Base-by-base conservation (phyloP, 1,140 invertebrate genomes). In the Drosophila kohkoa region DNA sequence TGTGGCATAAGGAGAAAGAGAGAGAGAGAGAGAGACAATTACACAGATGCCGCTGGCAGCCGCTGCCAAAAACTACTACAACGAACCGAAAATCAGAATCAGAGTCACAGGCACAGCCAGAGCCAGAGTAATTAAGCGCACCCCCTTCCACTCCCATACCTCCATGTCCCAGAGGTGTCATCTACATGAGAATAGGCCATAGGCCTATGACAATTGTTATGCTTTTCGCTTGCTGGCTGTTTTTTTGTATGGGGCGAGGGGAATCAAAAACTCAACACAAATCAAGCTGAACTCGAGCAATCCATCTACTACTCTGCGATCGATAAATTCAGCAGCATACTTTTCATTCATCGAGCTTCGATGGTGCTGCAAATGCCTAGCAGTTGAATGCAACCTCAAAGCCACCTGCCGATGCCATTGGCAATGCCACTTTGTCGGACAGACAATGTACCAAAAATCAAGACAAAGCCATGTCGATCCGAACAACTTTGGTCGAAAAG, bases 51-150 rank as follows among this genome's bases (percentile, higher is more conserved):
- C 60, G 49, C 52, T 28, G 43, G 51, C 43, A 60, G 43, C 1
- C 43, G 58, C 13, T 60, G 58, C 28, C 41, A 48, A 46, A 60
- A 38, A 38, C 35, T 38, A 60, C 10, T 45, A 5, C 16, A 20
- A 25, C 20, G 20, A 25, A 25, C 1, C 15, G 15, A 13, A 13
- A 41, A n/a, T 41, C 35, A 38, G 6, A 55, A 38, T 1, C 30
- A 35, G 2, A 55, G 7, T 25, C 20, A n/a, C 30, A 35, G 8
- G 25, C 38, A 15, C 5, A 45, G 11, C 55, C 15, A 46, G 30
- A 54, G 20, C 13, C n/a, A 32, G 49, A 62, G 48, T 74, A 74
- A 69, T 74, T 74, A 69, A 69, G 59, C 55, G 35, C 7, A 7
- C 35, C 35, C 35, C 32, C 5, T 7, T 8, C 32, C 32, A 8